Evolutionary conservation across 1,140 invertebrate genomes (phyloP).

Genomic region (Dolichoris vasculosae): DNA sequence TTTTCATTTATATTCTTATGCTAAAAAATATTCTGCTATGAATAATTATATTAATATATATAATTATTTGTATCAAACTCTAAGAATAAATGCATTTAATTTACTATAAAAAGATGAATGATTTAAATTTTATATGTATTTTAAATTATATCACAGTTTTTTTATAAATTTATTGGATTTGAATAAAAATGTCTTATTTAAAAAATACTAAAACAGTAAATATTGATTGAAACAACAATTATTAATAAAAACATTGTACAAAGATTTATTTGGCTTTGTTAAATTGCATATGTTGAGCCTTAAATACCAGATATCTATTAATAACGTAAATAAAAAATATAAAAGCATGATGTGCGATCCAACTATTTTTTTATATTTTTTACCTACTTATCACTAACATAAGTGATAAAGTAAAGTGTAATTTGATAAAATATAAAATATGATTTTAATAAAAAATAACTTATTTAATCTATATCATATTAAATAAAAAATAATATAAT

Average conservation of each 20-base stretch:
- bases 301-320: no score
- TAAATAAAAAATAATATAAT: background rate
- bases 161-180: background rate
- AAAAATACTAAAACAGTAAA: background rate
- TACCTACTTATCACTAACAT: no score
- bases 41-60: background rate
- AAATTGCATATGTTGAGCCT: no score
- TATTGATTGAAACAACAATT: background rate
- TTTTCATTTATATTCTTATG: slow-evolving; percentile 48
- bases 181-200: background rate
- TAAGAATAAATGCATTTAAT: slow-evolving; percentile 33
- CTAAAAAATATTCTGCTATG: no score
- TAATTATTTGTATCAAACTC: background rate
- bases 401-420: no score
- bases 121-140: slow-evolving; percentile 15
- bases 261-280: no score
- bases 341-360: no score
- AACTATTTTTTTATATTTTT: no score
- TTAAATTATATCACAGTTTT: background rate
- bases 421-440: background rate
- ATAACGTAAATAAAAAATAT: no score
- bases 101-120: background rate
- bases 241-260: no score
- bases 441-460: background rate
- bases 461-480: no score